phyloP scores from a whole-genome alignment of 2,113 vertebrate genomes.

The Otus sunia region DNA sequence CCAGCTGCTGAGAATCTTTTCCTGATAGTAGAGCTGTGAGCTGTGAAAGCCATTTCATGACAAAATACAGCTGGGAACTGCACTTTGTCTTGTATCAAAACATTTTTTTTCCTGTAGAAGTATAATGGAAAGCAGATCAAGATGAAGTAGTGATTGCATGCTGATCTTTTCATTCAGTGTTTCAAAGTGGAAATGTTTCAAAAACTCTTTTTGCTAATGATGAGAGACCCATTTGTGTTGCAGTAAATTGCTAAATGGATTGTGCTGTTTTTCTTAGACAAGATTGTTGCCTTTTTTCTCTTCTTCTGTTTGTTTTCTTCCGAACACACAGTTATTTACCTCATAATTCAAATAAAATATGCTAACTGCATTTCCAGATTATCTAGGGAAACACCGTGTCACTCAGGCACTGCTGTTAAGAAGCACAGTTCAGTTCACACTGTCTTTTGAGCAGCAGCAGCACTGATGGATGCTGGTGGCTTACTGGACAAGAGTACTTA shows the following conservation, averaged over 20 bases:
- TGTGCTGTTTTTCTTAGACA: background rate
- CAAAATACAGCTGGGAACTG: slow-evolving; percentile 41
- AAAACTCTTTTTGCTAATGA: background rate
- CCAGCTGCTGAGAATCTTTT: slow-evolving; percentile 21
- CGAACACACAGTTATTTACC: background rate
- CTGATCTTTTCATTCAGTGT: background rate
- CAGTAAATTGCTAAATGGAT: background rate
- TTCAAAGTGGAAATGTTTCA: slow-evolving; percentile 5
- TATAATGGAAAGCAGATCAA: slow-evolving; percentile 18
- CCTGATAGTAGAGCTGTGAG: background rate
- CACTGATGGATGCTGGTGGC: background rate
- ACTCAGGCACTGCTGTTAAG: background rate
- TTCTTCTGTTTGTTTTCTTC: background rate
- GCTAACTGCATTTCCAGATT: background rate
- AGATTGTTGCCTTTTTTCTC: background rate
- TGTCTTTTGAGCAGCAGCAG: background rate
- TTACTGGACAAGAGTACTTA: background rate
- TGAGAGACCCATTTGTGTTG: background rate
- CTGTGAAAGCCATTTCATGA: slow-evolving; percentile 28
- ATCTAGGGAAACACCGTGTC: background rate
- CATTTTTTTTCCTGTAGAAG: background rate
- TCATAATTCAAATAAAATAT: background rate
- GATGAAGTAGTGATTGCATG: background rate
- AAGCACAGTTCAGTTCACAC: background rate
- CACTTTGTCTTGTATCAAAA: slow-evolving; percentile 19